A percentile compares a stretch with the other conserved stretches of the same genome.
phyloP scores from a whole-genome alignment of 2,888 invertebrate genomes.

The Aromia moschata region DNA sequence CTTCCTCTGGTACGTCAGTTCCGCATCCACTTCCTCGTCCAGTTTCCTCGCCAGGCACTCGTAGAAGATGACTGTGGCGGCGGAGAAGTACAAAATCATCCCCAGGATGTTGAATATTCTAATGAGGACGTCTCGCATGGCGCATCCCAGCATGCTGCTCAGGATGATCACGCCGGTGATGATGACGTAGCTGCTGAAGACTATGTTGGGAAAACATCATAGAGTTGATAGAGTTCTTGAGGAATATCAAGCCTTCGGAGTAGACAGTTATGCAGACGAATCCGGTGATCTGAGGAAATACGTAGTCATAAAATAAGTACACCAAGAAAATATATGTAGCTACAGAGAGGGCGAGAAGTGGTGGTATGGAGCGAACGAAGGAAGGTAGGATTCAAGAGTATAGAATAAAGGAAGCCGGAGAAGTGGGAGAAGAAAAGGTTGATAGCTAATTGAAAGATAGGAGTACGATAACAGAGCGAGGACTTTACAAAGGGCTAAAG shows the following conservation, averaged over 20 bases:
- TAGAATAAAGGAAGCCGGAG: too few relatives aligned
- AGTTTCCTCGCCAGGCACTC: slow-evolving; percentile 10
- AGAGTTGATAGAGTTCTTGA: slow-evolving; percentile 41
- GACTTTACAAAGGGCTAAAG: too few relatives aligned
- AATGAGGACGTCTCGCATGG: slow-evolving; percentile 52
- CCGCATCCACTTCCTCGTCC: slow-evolving; percentile 19
- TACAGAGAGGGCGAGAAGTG: too few relatives aligned
- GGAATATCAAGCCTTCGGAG: slow-evolving; percentile 46
- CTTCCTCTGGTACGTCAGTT: slow-evolving; percentile 27
- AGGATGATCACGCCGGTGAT: slow-evolving; percentile 53
- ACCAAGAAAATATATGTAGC: too few relatives aligned
- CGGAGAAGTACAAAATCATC: slow-evolving; percentile 50
- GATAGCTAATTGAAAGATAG: too few relatives aligned
- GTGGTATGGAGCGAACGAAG: too few relatives aligned
- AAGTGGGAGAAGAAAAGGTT: too few relatives aligned
- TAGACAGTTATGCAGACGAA: slow-evolving; percentile 50
- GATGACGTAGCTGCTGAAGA: slow-evolving; percentile 52
- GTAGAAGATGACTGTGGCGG: slow-evolving; percentile 44
- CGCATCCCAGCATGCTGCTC: slow-evolving; percentile 52
- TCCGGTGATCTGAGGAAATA: slow-evolving; percentile 48
- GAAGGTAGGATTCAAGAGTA: too few relatives aligned
- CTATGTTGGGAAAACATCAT: slow-evolving; percentile 54
- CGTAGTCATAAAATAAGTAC: too few relatives aligned
- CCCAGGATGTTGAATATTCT: slow-evolving; percentile 53
- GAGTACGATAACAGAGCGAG: too few relatives aligned